Conservation (phyloP, 1,140 invertebrate genomes). For the Cephus cinctus region DNA sequence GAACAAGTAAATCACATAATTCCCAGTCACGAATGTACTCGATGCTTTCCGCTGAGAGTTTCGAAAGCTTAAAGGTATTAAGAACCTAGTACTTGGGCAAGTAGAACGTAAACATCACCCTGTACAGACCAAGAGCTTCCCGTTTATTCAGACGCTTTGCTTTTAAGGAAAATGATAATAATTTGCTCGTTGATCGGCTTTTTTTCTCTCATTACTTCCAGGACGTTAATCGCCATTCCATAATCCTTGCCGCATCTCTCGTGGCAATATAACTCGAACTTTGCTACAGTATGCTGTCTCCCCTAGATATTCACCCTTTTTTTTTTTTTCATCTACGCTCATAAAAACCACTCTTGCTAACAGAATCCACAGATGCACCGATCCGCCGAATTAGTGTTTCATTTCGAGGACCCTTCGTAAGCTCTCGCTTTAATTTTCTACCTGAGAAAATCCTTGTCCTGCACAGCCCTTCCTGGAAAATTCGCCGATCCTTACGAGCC, state of each 20-base stretch:
- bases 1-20: too few species aligned
- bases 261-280: constrained; percentile 22
- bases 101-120: too few species aligned
- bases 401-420: constrained; percentile 37
- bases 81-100: too few species aligned
- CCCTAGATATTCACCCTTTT: background rate
- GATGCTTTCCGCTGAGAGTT: too few species aligned
- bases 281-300: constrained; percentile 22
- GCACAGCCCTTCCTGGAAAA: constrained; percentile 8
- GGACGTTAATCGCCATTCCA: constrained; percentile 22
- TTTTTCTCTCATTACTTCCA: constrained; percentile 29
- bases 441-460: constrained; percentile 29
- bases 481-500: constrained; percentile 21
- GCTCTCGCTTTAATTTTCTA: constrained; percentile 46
- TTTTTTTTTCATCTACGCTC: background rate
- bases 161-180: too few species aligned
- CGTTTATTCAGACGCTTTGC: too few species aligned
- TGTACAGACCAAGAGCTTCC: too few species aligned
- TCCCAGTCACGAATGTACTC: too few species aligned
- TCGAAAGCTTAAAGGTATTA: too few species aligned
- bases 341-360: constrained; percentile 17
- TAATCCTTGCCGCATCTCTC: constrained; percentile 29
- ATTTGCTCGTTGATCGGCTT: too few species aligned
- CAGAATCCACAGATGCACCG: constrained; percentile 36
- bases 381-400: constrained; percentile 45